phyloP scores from a whole-genome alignment of 2,113 vertebrate genomes.

The Chionomys nivalis region DNA sequence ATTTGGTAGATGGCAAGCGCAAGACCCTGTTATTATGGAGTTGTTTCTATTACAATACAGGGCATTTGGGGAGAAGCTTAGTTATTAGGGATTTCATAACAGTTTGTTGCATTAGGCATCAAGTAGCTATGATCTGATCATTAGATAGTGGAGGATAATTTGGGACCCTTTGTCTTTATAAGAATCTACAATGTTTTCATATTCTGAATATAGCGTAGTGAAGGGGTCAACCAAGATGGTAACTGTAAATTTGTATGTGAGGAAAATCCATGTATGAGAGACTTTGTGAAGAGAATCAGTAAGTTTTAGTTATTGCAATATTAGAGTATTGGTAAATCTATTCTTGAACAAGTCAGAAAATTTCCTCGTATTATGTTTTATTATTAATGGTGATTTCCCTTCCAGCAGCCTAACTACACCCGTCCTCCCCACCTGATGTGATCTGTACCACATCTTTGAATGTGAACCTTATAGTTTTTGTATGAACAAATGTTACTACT shows the following conservation, averaged over 20 bases:
- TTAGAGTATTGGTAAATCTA: background rate
- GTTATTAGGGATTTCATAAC: background rate
- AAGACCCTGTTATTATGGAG: background rate
- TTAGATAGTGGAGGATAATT: background rate
- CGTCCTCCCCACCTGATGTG: background rate
- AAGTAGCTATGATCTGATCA: background rate
- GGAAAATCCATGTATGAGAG: background rate
- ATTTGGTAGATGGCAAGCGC: no score
- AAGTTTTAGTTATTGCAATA: background rate
- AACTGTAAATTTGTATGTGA: constrained; percentile 6
- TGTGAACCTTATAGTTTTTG: background rate
- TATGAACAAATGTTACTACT: background rate
- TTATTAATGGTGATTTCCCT: constrained; percentile 16
- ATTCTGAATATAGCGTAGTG: constrained; percentile 22
- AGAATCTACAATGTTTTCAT: background rate
- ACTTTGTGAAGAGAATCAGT: background rate
- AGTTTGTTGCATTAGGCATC: background rate
- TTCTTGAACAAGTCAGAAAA: constrained; percentile 37
- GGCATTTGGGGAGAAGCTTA: background rate
- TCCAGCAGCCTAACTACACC: background rate
- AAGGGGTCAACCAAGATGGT: background rate
- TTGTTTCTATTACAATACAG: background rate
- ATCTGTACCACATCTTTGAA: background rate
- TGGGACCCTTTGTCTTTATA: background rate
- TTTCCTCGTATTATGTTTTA: background rate